A percentile compares a stretch with the other conserved stretches of the same genome.
These are phyloP conservation scores for Drosophila truncata DNA, from an alignment of 1,140 invertebrate genomes.

Conservation along the genomic window DNA sequence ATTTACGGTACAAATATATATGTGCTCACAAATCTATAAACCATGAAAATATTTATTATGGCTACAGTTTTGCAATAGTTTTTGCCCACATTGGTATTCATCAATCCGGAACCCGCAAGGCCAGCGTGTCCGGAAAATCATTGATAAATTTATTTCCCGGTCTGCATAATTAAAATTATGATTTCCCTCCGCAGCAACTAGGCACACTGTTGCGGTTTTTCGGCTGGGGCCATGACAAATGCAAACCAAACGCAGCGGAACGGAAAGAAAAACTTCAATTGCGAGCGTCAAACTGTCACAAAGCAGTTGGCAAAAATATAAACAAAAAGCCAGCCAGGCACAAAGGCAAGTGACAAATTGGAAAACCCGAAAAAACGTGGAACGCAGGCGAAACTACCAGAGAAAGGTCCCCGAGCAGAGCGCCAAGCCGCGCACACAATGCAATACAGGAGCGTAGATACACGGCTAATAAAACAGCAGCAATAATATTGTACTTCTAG, in stretches of 20 bases:
- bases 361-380: slow-evolving; percentile 46
- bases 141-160: slow-evolving; percentile 51
- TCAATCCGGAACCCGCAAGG: slow-evolving; percentile 21
- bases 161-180: slow-evolving; percentile 66
- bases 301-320: slow-evolving; percentile 56
- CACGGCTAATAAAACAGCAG: background rate
- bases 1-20: background rate
- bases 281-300: slow-evolving; percentile 62
- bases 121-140: slow-evolving; percentile 43
- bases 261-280: slow-evolving; percentile 55
- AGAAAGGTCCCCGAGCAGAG: slow-evolving; percentile 41
- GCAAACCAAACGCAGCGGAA: slow-evolving; percentile 25
- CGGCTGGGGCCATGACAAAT: slow-evolving; percentile 7
- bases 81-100: slow-evolving; percentile 15
- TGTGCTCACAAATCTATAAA: background rate
- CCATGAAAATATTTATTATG: background rate
- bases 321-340: slow-evolving; percentile 41
- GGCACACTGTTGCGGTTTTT: slow-evolving; percentile 36
- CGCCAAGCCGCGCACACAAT: slow-evolving; percentile 13
- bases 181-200: slow-evolving; percentile 32
- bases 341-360: slow-evolving; percentile 73
- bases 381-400: slow-evolving; percentile 50
- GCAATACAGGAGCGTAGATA: slow-evolving; percentile 1
- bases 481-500: background rate
- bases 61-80: background rate